Evolutionary conservation across 2,888 invertebrate genomes (phyloP), one percentile per base, ranked within the genome.

Genomic region (Limenitis camilla): DNA sequence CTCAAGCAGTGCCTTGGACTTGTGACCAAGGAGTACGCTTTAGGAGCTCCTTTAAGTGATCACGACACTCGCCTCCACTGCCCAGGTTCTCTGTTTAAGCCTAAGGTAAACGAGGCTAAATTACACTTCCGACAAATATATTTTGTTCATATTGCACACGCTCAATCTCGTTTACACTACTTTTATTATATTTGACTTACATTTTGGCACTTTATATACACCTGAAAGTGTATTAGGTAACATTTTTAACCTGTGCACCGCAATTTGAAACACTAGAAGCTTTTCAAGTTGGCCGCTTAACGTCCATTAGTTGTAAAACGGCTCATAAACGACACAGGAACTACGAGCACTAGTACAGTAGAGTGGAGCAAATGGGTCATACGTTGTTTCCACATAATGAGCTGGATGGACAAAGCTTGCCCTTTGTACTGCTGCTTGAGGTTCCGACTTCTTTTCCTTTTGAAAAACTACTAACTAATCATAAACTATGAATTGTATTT

Each of bases 331-430:
- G 38, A 35, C 51, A 49, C 51, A 42, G 45, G 29, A 46, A 46
- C 36, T 49, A 42, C 49, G 29, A 46, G 46, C 36, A 52, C 44
- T 40, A 49, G 54, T 56, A 54, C 52, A 19, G 19, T 19, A 19
- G 19, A 19, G 19, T 51, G 35, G 35, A 38, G 33, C 45, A 61
- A 59, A 61, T 61, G 53, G 60, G 59, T 57, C 60, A 55, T 55
- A 43, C 53, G 55, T 55, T 56, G 55, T 55, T 58, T 51, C 40
- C 55, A 56, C 52, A 55, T 55, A 53, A 59, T 57, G 52, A 59
- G 59, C 41, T 56, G 45, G 47, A 55, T 53, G 56, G 59, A 61
- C 59, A 58, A 59, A 59, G 60, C 59, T 56, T 52, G 49, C 40
- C 43, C 53, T 55, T 43, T 58, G 49, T 44, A 52, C 45, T 38